A percentile compares a stretch with the other conserved stretches of the same genome.
phyloP scores from a whole-genome alignment of 2,888 invertebrate species.

The Schrankia costaestrigalis region DNA sequence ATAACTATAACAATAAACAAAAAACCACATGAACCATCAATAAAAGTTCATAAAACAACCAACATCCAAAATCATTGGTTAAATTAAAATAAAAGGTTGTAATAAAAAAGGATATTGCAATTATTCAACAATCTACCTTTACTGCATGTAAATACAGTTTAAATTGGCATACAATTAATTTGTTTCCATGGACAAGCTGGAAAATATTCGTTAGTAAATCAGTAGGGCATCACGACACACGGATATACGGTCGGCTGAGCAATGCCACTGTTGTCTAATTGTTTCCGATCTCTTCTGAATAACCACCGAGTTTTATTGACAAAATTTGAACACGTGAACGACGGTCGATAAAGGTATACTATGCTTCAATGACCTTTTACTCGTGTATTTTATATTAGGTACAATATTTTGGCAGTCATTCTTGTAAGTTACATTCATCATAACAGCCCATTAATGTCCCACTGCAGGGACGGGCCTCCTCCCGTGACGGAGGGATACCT shows the following conservation, averaged over 20 bases:
- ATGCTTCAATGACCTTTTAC: not conserved
- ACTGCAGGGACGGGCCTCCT: no score
- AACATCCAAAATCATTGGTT: slow-evolving; percentile 24
- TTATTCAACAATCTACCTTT: slow-evolving; percentile 4
- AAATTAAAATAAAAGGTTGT: slow-evolving; percentile 22
- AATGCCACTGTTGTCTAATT: slow-evolving; percentile 77
- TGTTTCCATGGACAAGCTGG: slow-evolving; percentile 35
- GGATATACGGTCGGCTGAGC: slow-evolving; percentile 76
- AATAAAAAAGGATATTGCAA: slow-evolving; percentile 14
- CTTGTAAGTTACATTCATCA: no score
- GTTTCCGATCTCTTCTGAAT: slow-evolving; percentile 77
- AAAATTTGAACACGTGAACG: slow-evolving; percentile 70
- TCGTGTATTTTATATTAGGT: slow-evolving; percentile 14
- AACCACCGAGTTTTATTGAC: slow-evolving; percentile 67
- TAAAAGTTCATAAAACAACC: no score
- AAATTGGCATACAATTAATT: slow-evolving; percentile 19
- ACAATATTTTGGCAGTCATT: slow-evolving; percentile 17
- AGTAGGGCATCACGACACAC: slow-evolving; percentile 62
- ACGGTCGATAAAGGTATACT: slow-evolving; percentile 44
- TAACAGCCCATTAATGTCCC: no score
- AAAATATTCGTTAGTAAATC: slow-evolving; percentile 61
- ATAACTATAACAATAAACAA: no score
- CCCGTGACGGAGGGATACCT: no score
- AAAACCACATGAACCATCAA: no score
- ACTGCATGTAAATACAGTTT: slow-evolving; percentile 14